Evolutionary conservation across 2,797 vertebrate species (phyloP).

Genomic region (Hozukius guyotensis): DNA sequence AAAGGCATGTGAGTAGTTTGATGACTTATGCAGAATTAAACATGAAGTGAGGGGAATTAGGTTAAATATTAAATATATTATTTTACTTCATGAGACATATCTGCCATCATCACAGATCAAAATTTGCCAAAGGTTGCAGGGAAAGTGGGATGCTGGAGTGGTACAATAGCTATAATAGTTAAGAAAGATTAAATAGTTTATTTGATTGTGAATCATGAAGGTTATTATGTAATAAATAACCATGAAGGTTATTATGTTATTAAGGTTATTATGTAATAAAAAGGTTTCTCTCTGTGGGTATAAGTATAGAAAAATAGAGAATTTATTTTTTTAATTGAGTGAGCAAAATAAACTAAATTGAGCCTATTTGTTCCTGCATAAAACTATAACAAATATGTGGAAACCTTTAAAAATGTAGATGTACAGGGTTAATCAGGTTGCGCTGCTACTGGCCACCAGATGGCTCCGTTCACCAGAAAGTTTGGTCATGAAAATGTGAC

Average conservation of each 20-base stretch:
- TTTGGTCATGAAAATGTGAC: background rate
- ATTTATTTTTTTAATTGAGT: background rate
- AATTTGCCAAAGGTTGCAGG: background rate
- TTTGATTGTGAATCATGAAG: slow-evolving; percentile 4
- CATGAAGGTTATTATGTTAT: background rate
- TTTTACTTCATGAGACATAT: background rate
- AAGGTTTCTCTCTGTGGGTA: background rate
- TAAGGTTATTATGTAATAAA: slow-evolving; percentile 15
- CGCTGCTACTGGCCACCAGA: slow-evolving; percentile 24
- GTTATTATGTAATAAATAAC: too few species aligned
- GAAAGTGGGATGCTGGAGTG: background rate
- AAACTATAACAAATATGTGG: background rate
- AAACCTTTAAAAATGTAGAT: background rate
- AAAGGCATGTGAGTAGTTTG: background rate
- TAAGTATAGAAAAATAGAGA: too few species aligned
- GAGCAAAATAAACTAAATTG: background rate
- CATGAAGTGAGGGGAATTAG: background rate
- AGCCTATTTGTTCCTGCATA: background rate
- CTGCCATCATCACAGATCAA: background rate
- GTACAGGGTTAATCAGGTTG: background rate
- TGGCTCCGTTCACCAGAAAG: background rate
- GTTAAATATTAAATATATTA: background rate
- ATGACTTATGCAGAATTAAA: background rate
- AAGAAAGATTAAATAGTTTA: background rate
- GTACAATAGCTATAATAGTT: background rate